Evolutionary conservation across 1,140 invertebrate species (phyloP).

Genomic region (Microvelia longipes): DNA sequence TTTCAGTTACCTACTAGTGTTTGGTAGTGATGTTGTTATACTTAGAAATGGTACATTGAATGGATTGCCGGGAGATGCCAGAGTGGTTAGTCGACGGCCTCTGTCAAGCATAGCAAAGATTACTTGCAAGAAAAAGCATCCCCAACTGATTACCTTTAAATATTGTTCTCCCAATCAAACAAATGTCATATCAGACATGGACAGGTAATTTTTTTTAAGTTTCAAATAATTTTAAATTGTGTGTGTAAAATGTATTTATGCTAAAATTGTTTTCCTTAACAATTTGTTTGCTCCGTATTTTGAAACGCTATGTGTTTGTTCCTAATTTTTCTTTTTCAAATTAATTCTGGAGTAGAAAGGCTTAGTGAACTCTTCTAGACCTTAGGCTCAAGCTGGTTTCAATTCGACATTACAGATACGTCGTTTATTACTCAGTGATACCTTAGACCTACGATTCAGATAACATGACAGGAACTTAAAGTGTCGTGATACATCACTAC

Average conservation of each 20-base stretch:
- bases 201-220: slow-evolving; percentile 34
- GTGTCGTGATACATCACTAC: no score
- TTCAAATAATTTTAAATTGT: background rate
- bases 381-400: background rate
- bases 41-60: slow-evolving; percentile 52
- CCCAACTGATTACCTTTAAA: slow-evolving; percentile 90
- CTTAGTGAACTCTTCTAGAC: background rate
- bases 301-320: background rate
- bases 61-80: slow-evolving; percentile 56
- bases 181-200: slow-evolving; percentile 65
- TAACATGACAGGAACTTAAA: no score
- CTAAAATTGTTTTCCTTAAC: background rate
- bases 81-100: slow-evolving; percentile 67
- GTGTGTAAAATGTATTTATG: background rate
- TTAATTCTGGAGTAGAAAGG: background rate
- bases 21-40: slow-evolving; percentile 71
- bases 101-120: slow-evolving; percentile 87
- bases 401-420: no score
- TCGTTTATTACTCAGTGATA: no score
- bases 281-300: background rate
- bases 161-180: slow-evolving; percentile 66
- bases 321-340: background rate
- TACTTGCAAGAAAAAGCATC: slow-evolving; percentile 82
- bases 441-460: no score
- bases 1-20: slow-evolving; percentile 79